These are phyloP conservation scores for Notodonta ziczac DNA, from an alignment of 2,888 invertebrate genomes.

Conservation along the genomic window DNA sequence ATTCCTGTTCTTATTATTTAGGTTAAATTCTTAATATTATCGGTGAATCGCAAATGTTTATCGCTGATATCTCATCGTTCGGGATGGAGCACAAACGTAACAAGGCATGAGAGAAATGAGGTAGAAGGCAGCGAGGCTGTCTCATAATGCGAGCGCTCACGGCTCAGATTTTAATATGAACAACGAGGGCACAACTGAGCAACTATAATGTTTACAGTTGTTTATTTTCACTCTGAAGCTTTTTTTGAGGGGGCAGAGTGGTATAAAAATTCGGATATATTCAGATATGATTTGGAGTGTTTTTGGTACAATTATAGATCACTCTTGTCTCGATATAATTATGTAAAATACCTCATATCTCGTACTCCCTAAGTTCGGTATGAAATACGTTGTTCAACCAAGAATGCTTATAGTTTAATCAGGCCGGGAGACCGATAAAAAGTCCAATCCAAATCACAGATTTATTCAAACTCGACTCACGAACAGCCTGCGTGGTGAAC, in stretches of 20 bases:
- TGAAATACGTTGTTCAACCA: no score
- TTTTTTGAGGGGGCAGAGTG: background rate
- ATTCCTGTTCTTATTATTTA: background rate
- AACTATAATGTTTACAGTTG: background rate
- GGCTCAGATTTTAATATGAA: constrained; percentile 45
- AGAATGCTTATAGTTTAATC: no score
- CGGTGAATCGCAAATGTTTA: background rate
- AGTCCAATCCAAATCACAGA: no score
- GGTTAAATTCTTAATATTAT: background rate
- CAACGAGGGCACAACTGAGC: constrained; percentile 29
- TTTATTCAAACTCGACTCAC: no score
- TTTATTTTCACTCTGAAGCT: background rate
- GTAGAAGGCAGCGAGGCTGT: constrained; percentile 38
- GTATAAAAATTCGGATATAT: no score
- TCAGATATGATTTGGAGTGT: no score
- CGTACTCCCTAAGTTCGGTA: no score
- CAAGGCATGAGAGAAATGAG: constrained; percentile 50
- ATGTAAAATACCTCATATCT: no score
- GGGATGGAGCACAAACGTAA: constrained; percentile 28
- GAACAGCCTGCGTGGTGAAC: no score
- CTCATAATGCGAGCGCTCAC: constrained; percentile 38
- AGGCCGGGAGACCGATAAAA: no score
- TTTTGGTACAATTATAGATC: no score
- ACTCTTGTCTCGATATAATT: no score
- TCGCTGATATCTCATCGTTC: constrained; percentile 11